These are phyloP conservation scores for Synanceia verrucosa DNA, from an alignment of 2,797 vertebrate species.

Conservation along the genomic window DNA sequence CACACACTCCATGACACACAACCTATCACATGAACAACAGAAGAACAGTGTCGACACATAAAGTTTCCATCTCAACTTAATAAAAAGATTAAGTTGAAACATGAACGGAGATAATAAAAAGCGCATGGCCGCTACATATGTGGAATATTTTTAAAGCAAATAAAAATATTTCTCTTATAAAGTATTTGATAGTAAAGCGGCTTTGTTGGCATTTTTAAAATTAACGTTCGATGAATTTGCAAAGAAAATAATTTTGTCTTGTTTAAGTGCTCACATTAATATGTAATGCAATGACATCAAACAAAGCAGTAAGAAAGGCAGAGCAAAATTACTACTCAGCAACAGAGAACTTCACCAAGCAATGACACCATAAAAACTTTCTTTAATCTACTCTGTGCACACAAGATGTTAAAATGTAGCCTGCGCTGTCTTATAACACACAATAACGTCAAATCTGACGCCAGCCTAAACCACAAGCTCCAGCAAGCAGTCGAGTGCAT, in stretches of 20 bases:
- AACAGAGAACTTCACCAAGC: slow-evolving; percentile 28
- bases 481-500: slow-evolving; percentile 44
- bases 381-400: neutral
- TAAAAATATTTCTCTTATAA: neutral
- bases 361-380: slow-evolving; percentile 1
- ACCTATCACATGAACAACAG: slow-evolving; percentile 28
- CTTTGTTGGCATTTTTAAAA: neutral
- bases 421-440: slow-evolving; percentile 21
- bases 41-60: slow-evolving; percentile 2
- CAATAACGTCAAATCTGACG: slow-evolving; percentile 43
- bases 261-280: neutral
- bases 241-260: neutral
- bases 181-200: neutral
- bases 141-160: neutral
- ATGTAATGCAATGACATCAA: neutral
- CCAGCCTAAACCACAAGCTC: slow-evolving; percentile 31
- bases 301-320: no score
- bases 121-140: neutral
- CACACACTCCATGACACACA: slow-evolving; percentile 48
- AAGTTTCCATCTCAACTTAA: slow-evolving; percentile 28
- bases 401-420: slow-evolving; percentile 24
- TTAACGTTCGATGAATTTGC: neutral
- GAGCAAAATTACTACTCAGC: neutral
- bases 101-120: slow-evolving; percentile 4
- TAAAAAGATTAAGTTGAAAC: neutral